These are phyloP conservation scores for Acipenser transmontanus DNA, from an alignment of 2,797 vertebrate genomes.

Conservation along the genomic window DNA sequence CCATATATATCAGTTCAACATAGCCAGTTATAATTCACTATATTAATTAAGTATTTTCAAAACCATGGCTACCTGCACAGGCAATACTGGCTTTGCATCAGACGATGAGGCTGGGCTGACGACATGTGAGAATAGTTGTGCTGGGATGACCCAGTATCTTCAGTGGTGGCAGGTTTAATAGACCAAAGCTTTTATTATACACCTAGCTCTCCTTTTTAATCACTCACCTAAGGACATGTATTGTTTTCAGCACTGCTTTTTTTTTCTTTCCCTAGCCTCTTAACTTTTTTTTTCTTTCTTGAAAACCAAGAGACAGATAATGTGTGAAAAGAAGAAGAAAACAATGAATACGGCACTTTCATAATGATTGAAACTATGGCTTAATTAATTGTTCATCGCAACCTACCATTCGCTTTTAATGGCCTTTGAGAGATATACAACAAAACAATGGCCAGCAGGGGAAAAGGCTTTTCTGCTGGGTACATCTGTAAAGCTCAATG, in stretches of 20 bases:
- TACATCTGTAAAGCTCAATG: constrained; percentile 61
- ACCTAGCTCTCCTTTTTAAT: neutral
- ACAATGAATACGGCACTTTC: constrained; percentile 78
- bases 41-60: no score
- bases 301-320: constrained; percentile 26
- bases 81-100: neutral
- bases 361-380: constrained; percentile 87
- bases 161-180: constrained; percentile 12
- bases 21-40: no score
- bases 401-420: constrained; percentile 97
- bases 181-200: constrained; percentile 2
- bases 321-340: constrained; percentile 41
- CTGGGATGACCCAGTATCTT: constrained; percentile 24
- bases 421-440: constrained; percentile 86
- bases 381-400: constrained; percentile 98
- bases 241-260: constrained; percentile 32
- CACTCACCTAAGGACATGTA: neutral
- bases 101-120: constrained; percentile 4
- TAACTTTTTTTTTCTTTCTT: constrained; percentile 32
- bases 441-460: constrained; percentile 78
- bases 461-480: constrained; percentile 70
- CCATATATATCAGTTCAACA: no score
- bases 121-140: constrained; percentile 8
- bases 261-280: constrained; percentile 48
- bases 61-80: no score